Evolutionary conservation across 2,113 vertebrate species (phyloP).

Genomic region (Alethe diademata): DNA sequence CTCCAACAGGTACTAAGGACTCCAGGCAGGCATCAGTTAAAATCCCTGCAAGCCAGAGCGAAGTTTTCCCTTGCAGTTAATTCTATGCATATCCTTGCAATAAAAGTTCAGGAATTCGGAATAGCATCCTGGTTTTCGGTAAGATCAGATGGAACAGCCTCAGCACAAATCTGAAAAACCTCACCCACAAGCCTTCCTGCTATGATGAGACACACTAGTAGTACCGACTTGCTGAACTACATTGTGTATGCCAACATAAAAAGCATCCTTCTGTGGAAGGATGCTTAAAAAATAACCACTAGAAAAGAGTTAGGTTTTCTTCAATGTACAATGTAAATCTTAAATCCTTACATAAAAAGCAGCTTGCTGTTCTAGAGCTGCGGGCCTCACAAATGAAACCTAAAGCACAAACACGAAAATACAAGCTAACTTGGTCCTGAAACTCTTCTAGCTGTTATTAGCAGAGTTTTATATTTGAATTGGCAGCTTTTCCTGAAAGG

Average conservation of each 20-base stretch:
- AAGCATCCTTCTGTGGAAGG: not conserved
- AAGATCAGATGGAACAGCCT: not conserved
- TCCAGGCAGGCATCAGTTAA: not conserved
- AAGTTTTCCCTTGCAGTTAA: not conserved
- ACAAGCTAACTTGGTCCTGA: not conserved
- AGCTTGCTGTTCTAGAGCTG: not conserved
- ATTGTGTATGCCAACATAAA: accelerated
- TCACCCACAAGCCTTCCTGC: accelerated
- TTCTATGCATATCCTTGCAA: not conserved
- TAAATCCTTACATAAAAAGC: not conserved
- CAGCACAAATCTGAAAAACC: not conserved
- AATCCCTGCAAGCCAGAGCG: not conserved
- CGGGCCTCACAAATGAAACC: not conserved
- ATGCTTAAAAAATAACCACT: not conserved
- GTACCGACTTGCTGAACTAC: not conserved
- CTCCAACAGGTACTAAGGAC: not conserved
- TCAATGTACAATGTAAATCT: not conserved
- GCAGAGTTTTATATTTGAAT: not conserved
- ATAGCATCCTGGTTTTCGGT: not conserved
- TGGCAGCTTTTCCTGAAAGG: not conserved
- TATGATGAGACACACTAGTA: accelerated
- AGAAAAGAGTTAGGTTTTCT: not conserved
- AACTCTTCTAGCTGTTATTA: not conserved
- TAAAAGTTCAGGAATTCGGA: not conserved
- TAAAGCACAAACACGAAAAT: not conserved